Evolutionary conservation across 2,113 vertebrate species (phyloP).

Genomic region (Erinaceus europaeus): DNA sequence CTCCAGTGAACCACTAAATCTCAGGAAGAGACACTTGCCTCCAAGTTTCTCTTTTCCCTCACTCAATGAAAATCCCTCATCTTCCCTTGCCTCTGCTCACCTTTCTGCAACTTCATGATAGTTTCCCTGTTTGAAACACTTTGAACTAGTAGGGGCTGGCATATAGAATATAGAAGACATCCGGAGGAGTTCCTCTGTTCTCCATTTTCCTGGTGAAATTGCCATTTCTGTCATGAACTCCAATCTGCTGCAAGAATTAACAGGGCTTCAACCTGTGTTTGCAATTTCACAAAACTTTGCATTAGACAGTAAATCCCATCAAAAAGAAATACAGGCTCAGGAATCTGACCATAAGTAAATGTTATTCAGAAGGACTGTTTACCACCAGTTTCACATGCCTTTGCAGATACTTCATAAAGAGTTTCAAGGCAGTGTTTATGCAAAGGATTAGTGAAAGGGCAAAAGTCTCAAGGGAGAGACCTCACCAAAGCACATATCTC

Average conservation of each 20-base stretch:
- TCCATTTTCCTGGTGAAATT: not conserved
- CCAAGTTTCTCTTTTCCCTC: not conserved
- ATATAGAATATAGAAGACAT: not conserved
- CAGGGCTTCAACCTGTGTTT: not conserved
- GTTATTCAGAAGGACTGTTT: constrained; percentile 43
- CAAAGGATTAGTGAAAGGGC: constrained; percentile 66
- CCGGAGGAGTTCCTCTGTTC: not conserved
- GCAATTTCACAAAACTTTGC: constrained; percentile 3
- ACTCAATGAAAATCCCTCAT: not conserved
- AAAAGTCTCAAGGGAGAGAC: constrained; percentile 44
- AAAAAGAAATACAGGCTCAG: not conserved
- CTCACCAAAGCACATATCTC: constrained; percentile 30
- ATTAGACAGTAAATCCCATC: constrained; percentile 13
- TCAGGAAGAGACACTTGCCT: not conserved
- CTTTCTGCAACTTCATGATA: not conserved
- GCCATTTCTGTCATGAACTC: constrained; percentile 20
- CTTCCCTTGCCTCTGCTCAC: not conserved
- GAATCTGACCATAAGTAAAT: not conserved
- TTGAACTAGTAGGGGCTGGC: not conserved
- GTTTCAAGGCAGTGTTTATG: constrained; percentile 53
- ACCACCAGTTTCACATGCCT: constrained; percentile 64
- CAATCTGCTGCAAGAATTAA: not conserved
- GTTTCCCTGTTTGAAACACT: constrained; percentile 17
- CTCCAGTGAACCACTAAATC: not conserved
- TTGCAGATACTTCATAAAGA: constrained; percentile 23